Evolutionary conservation across 2,797 vertebrate genomes (phyloP).

Genomic region (Oreortyx pictus): DNA sequence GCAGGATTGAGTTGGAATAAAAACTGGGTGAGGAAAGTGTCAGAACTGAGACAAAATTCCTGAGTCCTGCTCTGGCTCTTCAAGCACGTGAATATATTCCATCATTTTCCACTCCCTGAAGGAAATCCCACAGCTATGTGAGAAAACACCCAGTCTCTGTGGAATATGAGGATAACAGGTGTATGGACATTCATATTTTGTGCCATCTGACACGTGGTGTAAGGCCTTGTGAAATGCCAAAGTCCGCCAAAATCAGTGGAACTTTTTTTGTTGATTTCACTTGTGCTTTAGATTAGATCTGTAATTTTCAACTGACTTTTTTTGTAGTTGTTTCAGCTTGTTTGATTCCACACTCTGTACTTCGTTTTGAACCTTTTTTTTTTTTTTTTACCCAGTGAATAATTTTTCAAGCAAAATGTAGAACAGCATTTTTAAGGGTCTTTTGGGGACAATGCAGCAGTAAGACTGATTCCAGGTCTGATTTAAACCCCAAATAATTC

Average conservation of each 20-base stretch:
- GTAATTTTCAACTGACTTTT: conserved; percentile 28
- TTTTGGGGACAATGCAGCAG: not conserved
- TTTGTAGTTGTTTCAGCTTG: not conserved
- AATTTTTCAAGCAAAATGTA: not conserved
- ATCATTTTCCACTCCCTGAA: not conserved
- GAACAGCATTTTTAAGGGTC: not conserved
- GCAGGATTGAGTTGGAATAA: not conserved
- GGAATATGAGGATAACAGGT: not conserved
- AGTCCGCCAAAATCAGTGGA: not conserved
- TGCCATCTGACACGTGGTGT: not conserved
- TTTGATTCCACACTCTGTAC: not conserved
- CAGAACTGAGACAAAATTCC: not conserved
- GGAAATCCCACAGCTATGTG: not conserved
- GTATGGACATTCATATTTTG: rapidly evolving
- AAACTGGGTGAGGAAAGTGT: not conserved
- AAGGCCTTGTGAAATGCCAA: conserved; percentile 12
- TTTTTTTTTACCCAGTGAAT: not conserved
- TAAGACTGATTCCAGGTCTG: not conserved
- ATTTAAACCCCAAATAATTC: not conserved
- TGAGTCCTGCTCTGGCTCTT: not conserved
- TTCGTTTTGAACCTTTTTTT: not conserved
- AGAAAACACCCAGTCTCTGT: not conserved
- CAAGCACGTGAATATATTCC: not conserved
- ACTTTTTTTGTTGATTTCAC: conserved; percentile 61
- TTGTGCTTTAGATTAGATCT: conserved; percentile 64